Evolutionary conservation across 1,140 invertebrate species (phyloP).

Genomic region (Periplaneta americana): DNA sequence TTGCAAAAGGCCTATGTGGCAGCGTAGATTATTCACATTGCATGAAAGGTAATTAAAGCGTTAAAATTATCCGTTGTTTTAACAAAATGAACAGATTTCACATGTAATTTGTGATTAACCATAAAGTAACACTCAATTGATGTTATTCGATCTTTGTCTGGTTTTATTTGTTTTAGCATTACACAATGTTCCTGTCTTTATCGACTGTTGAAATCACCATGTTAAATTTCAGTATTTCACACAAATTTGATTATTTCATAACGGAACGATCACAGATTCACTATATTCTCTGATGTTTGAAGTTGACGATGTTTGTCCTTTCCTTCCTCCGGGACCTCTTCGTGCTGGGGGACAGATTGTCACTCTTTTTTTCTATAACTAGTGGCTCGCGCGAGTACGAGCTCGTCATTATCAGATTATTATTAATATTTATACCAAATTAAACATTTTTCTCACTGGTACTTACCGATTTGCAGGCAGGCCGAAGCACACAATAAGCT

Average conservation of each 20-base stretch:
- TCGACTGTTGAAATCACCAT: not conserved
- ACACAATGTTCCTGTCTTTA: not conserved
- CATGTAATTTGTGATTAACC: no score
- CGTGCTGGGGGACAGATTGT: not conserved
- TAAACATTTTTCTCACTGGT: not conserved
- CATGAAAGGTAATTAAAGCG: no score
- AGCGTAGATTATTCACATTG: no score
- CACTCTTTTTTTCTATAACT: not conserved
- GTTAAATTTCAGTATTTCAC: not conserved
- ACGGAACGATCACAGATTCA: not conserved
- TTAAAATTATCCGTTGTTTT: no score
- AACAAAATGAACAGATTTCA: no score
- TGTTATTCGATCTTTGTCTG: no score
- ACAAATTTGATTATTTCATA: not conserved
- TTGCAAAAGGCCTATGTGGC: no score
- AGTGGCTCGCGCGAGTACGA: not conserved
- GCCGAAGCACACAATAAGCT: conserved; percentile 1
- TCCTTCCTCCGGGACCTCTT: not conserved
- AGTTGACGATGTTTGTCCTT: not conserved
- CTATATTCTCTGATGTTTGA: not conserved
- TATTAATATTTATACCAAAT: not conserved
- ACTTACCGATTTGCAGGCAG: not conserved
- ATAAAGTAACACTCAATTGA: no score
- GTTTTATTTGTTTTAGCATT: no score
- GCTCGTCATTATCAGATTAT: not conserved